Conservation (phyloP, 2,888 invertebrate genomes). For the Leptinotarsa haldemani region DNA sequence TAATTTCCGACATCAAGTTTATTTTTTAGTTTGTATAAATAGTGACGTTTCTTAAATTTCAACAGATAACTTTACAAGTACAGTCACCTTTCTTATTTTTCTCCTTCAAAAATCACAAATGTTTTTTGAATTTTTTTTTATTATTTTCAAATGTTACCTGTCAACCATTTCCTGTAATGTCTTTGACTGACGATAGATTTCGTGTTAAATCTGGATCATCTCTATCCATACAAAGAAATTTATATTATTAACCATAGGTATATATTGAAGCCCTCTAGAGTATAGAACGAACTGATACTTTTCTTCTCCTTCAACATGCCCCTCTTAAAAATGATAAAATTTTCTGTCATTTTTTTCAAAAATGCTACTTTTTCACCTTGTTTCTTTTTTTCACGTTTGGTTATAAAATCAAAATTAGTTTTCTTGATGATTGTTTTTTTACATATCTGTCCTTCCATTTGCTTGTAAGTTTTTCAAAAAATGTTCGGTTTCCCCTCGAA, state of each 20-base stretch:
- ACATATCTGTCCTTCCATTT: not conserved
- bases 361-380: not conserved
- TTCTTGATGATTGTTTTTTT: not conserved
- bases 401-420: not conserved
- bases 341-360: not conserved
- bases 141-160: constrained; percentile 7
- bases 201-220: not conserved
- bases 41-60: not conserved
- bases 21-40: not conserved
- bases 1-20: not conserved
- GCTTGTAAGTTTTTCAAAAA: not conserved
- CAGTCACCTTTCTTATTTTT: not conserved
- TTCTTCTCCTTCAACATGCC: not conserved
- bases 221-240: not conserved
- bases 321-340: no score
- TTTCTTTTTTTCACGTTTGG: not conserved
- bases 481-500: not conserved
- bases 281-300: not conserved
- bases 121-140: not conserved
- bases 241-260: not conserved
- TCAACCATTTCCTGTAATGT: not conserved
- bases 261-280: not conserved
- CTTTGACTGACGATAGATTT: not conserved
- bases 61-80: not conserved
- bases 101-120: not conserved